Conservation (phyloP, 2,797 vertebrate species). For the Gambusia yucatana region DNA sequence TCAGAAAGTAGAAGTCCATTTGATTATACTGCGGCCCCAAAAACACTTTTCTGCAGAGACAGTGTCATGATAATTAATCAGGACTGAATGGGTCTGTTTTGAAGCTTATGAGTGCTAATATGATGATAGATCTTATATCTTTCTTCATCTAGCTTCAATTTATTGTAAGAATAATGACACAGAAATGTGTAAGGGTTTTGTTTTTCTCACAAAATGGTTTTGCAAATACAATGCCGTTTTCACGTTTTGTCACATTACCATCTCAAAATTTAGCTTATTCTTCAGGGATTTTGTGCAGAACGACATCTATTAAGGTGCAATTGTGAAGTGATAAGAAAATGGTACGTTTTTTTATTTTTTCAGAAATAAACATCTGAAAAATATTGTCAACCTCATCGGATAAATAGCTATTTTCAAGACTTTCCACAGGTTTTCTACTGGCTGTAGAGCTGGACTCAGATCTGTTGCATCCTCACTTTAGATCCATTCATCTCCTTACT, state of each 20-base stretch:
- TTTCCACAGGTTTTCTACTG: not conserved
- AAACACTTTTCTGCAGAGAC: conserved; percentile 39
- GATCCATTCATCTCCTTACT: not conserved
- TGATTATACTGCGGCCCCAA: conserved; percentile 49
- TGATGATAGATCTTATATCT: conserved; percentile 46
- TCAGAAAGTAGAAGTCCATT: conserved; percentile 55
- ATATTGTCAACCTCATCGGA: not conserved
- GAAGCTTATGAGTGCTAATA: conserved; percentile 28
- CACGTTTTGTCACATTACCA: not conserved
- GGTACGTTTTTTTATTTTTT: not conserved
- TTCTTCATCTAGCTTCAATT: conserved; percentile 29
- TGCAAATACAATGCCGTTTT: not conserved
- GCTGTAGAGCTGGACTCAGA: not conserved
- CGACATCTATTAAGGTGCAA: not conserved
- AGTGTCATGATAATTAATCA: conserved; percentile 67
- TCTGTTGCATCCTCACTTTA: not conserved
- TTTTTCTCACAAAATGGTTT: not conserved
- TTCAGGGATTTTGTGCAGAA: not conserved
- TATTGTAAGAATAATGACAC: conserved; percentile 5
- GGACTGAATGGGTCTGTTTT: conserved; percentile 61
- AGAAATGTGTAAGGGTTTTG: not conserved
- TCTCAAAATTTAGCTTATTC: no score
- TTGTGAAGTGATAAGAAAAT: not conserved
- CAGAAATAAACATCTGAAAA: not conserved
- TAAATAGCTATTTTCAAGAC: not conserved